phyloP scores from a whole-genome alignment of 2,888 invertebrate species.

The Notodonta dromedarius region DNA sequence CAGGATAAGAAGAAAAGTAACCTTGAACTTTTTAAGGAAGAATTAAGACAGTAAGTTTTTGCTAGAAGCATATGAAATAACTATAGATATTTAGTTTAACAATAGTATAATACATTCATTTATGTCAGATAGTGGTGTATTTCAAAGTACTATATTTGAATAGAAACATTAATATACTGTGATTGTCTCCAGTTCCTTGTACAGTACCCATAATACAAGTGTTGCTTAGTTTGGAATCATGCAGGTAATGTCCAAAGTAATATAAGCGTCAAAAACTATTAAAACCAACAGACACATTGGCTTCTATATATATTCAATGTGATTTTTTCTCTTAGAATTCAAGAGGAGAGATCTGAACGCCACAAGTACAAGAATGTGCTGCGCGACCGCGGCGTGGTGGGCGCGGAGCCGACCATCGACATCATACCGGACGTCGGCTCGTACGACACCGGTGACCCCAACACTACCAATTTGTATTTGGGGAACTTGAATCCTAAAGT shows the following conservation, averaged over 20 bases:
- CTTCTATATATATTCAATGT: too few relatives aligned
- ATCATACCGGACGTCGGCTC: slow-evolving; percentile 87
- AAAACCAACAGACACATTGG: too few relatives aligned
- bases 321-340: slow-evolving; percentile 87
- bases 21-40: slow-evolving; percentile 98
- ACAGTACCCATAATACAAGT: background rate
- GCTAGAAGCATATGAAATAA: too few relatives aligned
- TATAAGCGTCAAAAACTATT: too few relatives aligned
- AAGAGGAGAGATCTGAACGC: slow-evolving; percentile 98
- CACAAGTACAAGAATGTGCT: slow-evolving; percentile 94
- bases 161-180: too few relatives aligned
- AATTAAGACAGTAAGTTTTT: slow-evolving; percentile 92
- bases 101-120: too few relatives aligned
- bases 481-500: slow-evolving; percentile 98
- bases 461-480: slow-evolving; percentile 98
- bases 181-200: too few relatives aligned
- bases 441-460: slow-evolving; percentile 97
- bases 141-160: too few relatives aligned
- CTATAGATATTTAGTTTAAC: too few relatives aligned
- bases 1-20: slow-evolving; percentile 97
- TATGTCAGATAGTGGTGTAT: too few relatives aligned
- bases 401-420: slow-evolving; percentile 59
- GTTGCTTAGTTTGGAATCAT: background rate
- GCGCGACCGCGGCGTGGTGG: slow-evolving; percentile 75
- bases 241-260: too few relatives aligned